phyloP scores from a whole-genome alignment of 1,140 invertebrate species.

The Pseudomyrmex sp. region DNA sequence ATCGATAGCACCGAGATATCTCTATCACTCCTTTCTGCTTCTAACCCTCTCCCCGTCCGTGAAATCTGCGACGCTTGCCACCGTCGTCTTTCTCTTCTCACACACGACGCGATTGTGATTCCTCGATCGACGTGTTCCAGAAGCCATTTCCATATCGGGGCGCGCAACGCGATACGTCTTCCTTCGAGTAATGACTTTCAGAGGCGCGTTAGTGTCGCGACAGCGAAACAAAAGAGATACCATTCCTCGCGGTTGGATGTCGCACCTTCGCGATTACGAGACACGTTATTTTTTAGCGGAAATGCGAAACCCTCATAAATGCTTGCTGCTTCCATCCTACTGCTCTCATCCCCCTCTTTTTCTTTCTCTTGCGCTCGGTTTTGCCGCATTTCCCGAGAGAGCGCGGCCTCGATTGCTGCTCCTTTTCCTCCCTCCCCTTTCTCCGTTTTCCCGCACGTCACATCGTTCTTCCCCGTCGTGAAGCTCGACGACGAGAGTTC shows the following conservation, averaged over 20 bases:
- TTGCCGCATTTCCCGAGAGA: conserved; percentile 58
- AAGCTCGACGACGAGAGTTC: conserved; percentile 60
- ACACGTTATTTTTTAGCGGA: conserved; percentile 51
- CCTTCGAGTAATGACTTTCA: conserved; percentile 33
- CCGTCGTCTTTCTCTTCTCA: not conserved
- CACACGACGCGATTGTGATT: conserved; percentile 2
- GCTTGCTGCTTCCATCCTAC: conserved; percentile 3
- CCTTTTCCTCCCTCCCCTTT: conserved; percentile 11
- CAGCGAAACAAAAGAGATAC: conserved; percentile 6
- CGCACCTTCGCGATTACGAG: conserved; percentile 25
- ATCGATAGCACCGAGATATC: conserved; percentile 78
- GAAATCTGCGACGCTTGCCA: not conserved
- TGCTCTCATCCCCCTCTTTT: too few species aligned
- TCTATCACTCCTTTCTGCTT: conserved; percentile 64
- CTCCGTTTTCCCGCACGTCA: conserved; percentile 56
- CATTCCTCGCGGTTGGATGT: conserved; percentile 1
- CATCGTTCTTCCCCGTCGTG: conserved; percentile 64
- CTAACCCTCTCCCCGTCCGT: not conserved
- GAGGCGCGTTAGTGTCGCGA: not conserved
- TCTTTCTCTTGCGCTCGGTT: conserved; percentile 46
- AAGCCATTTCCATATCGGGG: conserved; percentile 4
- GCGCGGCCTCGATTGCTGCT: conserved; percentile 32
- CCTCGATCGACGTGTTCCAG: conserved; percentile 10
- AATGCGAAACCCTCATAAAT: conserved; percentile 48
- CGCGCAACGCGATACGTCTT: conserved; percentile 14